Evolutionary conservation across 2,113 vertebrate species (phyloP).

Genomic region (Tragelaphus imberbis): DNA sequence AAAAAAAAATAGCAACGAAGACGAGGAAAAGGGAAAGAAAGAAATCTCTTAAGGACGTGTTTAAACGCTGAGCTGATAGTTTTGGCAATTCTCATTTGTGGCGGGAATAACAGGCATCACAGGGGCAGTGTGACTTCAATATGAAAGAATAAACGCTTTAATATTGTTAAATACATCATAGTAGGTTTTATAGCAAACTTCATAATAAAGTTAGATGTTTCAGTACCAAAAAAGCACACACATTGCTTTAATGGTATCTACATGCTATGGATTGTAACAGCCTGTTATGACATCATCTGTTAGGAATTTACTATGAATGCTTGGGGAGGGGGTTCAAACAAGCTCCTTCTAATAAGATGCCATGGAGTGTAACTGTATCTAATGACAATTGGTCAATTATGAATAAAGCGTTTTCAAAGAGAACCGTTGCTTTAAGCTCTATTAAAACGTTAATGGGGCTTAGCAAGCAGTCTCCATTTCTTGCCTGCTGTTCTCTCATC

Average conservation of each 20-base stretch:
- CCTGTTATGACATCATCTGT: constrained; percentile 79
- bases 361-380: constrained; percentile 71
- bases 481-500: constrained; percentile 64
- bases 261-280: constrained; percentile 71
- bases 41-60: constrained; percentile 65
- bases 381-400: constrained; percentile 70
- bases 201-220: constrained; percentile 77
- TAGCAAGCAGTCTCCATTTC: constrained; percentile 56
- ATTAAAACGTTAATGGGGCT: constrained; percentile 71
- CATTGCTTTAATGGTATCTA: constrained; percentile 79
- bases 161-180: constrained; percentile 78
- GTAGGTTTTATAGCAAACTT: constrained; percentile 72
- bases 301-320: constrained; percentile 77
- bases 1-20: constrained; percentile 1
- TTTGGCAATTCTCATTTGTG: constrained; percentile 64
- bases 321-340: constrained; percentile 58
- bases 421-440: constrained; percentile 61
- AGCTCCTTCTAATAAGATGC: constrained; percentile 72
- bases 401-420: constrained; percentile 63
- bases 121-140: constrained; percentile 57
- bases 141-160: constrained; percentile 74
- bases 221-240: constrained; percentile 74
- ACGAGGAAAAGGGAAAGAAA: constrained; percentile 62
- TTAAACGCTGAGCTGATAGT: constrained; percentile 69
- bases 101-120: constrained; percentile 33